These are phyloP conservation scores for Brotula barbata DNA, from an alignment of 2,797 vertebrate genomes.

Conservation along the genomic window DNA sequence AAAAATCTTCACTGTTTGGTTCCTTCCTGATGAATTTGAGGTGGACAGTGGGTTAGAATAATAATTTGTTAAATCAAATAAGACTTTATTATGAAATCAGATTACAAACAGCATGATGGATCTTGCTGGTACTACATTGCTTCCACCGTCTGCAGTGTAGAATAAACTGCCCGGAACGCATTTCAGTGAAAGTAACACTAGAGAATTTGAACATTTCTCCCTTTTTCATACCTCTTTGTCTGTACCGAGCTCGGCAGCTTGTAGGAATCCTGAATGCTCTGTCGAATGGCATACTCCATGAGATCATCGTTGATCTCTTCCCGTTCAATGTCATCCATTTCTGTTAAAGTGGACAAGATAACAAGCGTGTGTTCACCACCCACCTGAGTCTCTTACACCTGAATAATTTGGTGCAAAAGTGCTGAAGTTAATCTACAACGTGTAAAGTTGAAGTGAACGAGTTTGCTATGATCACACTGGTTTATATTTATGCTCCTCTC, in stretches of 20 bases:
- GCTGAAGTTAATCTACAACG: neutral
- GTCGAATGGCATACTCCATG: slow-evolving; percentile 79
- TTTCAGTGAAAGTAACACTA: no score
- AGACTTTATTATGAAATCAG: no score
- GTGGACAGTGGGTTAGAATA: slow-evolving; percentile 1
- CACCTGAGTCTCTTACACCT: neutral
- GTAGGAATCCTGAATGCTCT: slow-evolving; percentile 83
- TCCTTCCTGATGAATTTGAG: slow-evolving; percentile 68
- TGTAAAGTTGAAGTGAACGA: neutral
- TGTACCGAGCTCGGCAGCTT: slow-evolving; percentile 53
- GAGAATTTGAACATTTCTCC: no score
- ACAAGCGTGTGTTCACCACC: neutral
- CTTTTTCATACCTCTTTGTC: slow-evolving; percentile 75
- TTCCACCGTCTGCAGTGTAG: no score
- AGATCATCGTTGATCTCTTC: slow-evolving; percentile 79
- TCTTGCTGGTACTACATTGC: no score
- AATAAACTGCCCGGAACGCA: no score
- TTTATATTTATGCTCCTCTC: slow-evolving; percentile 1
- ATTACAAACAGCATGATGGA: no score
- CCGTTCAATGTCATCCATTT: slow-evolving; percentile 77
- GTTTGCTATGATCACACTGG: slow-evolving; percentile 3
- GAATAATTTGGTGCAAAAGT: neutral
- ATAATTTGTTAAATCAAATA: no score
- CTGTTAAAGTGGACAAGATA: slow-evolving; percentile 27
- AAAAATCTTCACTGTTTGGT: slow-evolving; percentile 76